Evolutionary conservation across 1,140 invertebrate genomes (phyloP).

Genomic region (Ostrea edulis): DNA sequence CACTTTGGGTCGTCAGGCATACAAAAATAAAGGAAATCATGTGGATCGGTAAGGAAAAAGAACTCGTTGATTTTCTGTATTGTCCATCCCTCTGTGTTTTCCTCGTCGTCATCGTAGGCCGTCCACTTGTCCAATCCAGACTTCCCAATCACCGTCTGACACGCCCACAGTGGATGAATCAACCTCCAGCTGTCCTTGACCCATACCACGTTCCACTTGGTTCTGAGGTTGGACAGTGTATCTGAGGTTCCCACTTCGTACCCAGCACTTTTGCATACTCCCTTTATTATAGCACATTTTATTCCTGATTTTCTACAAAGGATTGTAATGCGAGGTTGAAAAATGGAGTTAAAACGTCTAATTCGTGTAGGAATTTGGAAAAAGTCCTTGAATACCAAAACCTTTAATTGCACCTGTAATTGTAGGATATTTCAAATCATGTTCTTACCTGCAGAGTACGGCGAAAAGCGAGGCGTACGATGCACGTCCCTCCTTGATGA

Average conservation of each 20-base stretch:
- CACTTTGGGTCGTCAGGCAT: slow-evolving; percentile 61
- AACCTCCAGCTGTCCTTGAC: slow-evolving; percentile 66
- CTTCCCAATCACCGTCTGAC: slow-evolving; percentile 52
- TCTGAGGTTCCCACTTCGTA: slow-evolving; percentile 95
- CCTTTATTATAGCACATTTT: slow-evolving; percentile 98
- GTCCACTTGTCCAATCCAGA: slow-evolving; percentile 47
- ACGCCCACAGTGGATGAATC: slow-evolving; percentile 65
- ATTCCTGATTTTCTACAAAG: slow-evolving; percentile 92
- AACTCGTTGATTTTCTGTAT: slow-evolving; percentile 59
- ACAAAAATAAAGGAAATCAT: slow-evolving; percentile 64
- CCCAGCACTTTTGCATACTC: slow-evolving; percentile 97
- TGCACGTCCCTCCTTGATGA: slow-evolving; percentile 57
- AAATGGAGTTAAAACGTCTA: too few relatives aligned
- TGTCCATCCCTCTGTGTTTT: slow-evolving; percentile 39
- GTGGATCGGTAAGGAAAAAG: slow-evolving; percentile 65
- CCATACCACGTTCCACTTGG: slow-evolving; percentile 68
- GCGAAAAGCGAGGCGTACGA: slow-evolving; percentile 62
- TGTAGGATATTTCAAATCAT: not conserved
- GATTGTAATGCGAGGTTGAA: not conserved
- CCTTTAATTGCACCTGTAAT: too few relatives aligned
- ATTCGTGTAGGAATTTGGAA: not conserved
- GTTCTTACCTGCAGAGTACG: slow-evolving; percentile 64
- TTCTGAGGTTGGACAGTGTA: slow-evolving; percentile 89
- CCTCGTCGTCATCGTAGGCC: slow-evolving; percentile 44
- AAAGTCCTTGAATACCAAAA: too few relatives aligned